Conservation (phyloP, 2,113 vertebrate genomes). For the Sebastes schlegelii region DNA sequence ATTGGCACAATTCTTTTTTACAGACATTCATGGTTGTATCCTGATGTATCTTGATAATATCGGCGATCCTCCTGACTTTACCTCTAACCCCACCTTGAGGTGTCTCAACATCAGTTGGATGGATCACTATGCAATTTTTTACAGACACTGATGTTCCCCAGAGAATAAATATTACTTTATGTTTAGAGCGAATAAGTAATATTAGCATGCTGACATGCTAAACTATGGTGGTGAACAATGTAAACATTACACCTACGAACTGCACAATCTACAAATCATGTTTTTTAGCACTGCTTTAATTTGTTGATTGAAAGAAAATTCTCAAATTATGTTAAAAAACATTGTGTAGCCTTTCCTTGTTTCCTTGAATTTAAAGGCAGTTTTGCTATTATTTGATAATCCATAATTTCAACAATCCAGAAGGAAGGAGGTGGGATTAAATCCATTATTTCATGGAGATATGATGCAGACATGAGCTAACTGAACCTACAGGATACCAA, state of each 20-base stretch:
- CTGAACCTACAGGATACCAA: background rate
- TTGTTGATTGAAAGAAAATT: background rate
- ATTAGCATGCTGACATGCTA: background rate
- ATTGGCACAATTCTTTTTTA: background rate
- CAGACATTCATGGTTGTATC: too few relatives aligned
- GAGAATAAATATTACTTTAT: background rate
- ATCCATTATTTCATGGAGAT: background rate
- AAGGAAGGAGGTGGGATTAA: background rate
- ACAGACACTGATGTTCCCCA: background rate
- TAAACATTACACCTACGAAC: background rate
- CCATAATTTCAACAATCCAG: background rate
- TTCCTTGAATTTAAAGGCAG: background rate
- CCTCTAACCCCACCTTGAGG: too few relatives aligned
- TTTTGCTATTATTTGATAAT: background rate
- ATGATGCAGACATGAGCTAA: background rate
- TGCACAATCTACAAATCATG: background rate
- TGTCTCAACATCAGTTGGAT: too few relatives aligned
- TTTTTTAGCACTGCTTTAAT: background rate
- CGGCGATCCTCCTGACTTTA: too few relatives aligned
- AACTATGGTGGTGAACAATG: background rate
- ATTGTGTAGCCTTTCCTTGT: background rate
- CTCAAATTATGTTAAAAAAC: too few relatives aligned
- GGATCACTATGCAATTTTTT: too few relatives aligned
- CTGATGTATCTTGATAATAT: too few relatives aligned
- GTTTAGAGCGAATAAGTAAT: background rate